Base-by-base conservation (phyloP, 2,113 vertebrate species). In the Mustela lutreola region DNA sequence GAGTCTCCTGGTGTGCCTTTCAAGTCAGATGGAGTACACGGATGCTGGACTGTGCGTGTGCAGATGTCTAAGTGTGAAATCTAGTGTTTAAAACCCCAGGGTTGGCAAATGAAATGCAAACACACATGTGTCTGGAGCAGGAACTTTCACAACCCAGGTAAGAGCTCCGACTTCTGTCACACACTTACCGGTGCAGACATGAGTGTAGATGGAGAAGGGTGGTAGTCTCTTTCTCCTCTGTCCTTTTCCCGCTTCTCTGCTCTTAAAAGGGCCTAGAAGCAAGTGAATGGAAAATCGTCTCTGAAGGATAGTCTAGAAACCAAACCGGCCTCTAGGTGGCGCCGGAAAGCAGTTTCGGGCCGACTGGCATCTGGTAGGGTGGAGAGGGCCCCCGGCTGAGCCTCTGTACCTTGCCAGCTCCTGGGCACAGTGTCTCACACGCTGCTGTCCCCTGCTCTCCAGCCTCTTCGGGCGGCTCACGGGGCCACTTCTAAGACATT, bases 311-410 rank as follows among this genome's bases (percentile, higher is more conserved):
- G 31, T 24, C 31, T 0, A 89, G 81, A 81, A 87, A 96, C 78
- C 26, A 24, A 58, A 42, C 16, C 71, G 86, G 92, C 95, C 93
- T 97, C 89, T 91, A 95, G 95, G 89, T 91, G 96, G 97, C 73
- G 96, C 91, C 28, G 90, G 85, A 76, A 81, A 94, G 86, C 97
- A 97, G 60, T 65, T 63, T 31, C 79, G 79, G 76, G 36, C 80
- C 56, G 19, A n/a, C 22, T 18, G 70, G 63, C 39, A 10, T 16
- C n/a, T 62, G 70, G 26, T 18, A 45, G 63, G n/a, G 48, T 24
- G 67, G 22, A 53, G 65, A 50, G 62, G 24, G 8, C 39, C 7
- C 7, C 14, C 1, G 16, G 91, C 28, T 8, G 70, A 2, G 45
- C 26, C 53, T 24, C 12, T 7, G 75, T 22, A 11, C 15, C 71